phyloP scores from a whole-genome alignment of 2,797 vertebrate species.

The Loriculus beryllinus region DNA sequence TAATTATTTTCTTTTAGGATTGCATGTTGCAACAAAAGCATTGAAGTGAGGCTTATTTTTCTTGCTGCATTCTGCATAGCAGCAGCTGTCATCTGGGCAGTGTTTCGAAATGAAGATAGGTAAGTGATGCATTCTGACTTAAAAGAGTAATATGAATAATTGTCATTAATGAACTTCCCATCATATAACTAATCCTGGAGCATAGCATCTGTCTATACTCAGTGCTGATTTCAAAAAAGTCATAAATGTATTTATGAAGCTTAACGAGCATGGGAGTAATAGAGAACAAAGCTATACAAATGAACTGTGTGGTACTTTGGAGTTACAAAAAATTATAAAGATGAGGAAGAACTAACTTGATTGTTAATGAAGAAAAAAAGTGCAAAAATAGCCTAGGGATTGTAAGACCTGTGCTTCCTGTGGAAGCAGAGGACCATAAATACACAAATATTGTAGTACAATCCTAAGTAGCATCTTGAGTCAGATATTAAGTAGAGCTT shows the following conservation, averaged over 20 bases:
- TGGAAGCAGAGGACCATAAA: not conserved
- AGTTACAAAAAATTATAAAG: not conserved
- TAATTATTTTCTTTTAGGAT: conserved; percentile 74
- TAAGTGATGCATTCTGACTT: conserved; percentile 64
- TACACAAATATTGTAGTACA: not conserved
- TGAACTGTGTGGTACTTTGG: not conserved
- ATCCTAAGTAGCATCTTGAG: not conserved
- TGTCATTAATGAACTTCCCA: not conserved
- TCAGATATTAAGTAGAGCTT: not conserved
- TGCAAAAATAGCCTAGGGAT: not conserved
- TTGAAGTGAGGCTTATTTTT: conserved; percentile 86
- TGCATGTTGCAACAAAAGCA: conserved; percentile 69
- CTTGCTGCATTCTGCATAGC: conserved; percentile 83
- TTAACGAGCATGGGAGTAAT: conserved; percentile 1
- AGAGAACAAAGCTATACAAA: conserved; percentile 53
- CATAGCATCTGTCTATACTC: not conserved
- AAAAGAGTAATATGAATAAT: not conserved
- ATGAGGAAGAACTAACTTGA: not conserved
- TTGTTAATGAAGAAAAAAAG: not conserved
- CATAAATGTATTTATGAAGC: not conserved
- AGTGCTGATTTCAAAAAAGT: not conserved
- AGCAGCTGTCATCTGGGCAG: conserved; percentile 86
- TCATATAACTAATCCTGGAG: not conserved
- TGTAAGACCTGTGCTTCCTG: not conserved
- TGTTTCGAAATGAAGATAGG: conserved; percentile 94